These are phyloP conservation scores for Muscicapa adusta DNA, from an alignment of 2,113 vertebrate genomes.

Conservation along the genomic window DNA sequence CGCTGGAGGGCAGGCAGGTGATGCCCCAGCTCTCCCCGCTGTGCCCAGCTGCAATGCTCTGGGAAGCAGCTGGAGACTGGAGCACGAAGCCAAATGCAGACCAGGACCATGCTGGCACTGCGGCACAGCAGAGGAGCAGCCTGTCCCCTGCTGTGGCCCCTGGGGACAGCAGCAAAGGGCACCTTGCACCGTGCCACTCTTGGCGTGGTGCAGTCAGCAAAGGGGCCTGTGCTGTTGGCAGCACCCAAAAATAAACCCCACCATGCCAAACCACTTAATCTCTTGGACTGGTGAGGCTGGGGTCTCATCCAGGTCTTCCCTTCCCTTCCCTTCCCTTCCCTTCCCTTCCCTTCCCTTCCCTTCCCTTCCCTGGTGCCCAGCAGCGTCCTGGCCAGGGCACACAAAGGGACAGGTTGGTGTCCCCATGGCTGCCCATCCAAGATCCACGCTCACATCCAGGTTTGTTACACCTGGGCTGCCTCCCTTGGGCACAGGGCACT, in stretches of 20 bases:
- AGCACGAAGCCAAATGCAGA: accelerated
- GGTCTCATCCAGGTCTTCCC: background rate
- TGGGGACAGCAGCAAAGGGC: background rate
- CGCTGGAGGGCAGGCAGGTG: background rate
- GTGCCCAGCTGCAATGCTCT: accelerated
- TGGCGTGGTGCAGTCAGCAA: accelerated
- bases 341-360: too few relatives aligned
- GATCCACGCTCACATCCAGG: background rate
- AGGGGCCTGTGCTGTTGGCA: accelerated
- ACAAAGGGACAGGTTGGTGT: background rate
- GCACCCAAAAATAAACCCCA: background rate
- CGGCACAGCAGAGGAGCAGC: background rate
- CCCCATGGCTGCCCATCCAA: accelerated
- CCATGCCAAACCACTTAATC: accelerated
- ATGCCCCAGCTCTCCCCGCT: background rate
- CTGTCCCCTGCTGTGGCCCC: background rate
- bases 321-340: background rate
- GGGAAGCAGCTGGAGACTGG: background rate
- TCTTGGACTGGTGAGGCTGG: accelerated
- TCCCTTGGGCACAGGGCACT: accelerated
- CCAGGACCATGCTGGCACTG: accelerated
- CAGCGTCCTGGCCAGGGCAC: background rate
- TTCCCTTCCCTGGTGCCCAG: background rate
- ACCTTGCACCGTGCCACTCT: accelerated
- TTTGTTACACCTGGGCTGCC: background rate